Evolutionary conservation across 2,797 vertebrate genomes (phyloP).

Genomic region (Benthosema pterotum): DNA sequence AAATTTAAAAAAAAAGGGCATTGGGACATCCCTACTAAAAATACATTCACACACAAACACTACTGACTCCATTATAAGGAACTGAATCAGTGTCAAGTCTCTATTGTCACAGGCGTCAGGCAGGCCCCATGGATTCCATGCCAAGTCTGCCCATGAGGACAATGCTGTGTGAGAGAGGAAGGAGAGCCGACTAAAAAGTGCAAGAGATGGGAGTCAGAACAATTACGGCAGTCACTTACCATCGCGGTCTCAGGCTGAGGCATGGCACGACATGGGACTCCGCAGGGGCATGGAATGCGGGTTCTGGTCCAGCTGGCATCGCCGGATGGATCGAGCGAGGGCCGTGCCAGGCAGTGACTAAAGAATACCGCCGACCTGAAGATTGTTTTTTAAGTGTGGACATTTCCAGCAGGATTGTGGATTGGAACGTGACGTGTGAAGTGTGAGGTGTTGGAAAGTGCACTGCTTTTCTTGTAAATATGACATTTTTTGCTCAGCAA

Average conservation of each 20-base stretch:
- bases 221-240: constrained; percentile 83
- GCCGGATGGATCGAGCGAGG: constrained; percentile 70
- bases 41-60: constrained; percentile 6
- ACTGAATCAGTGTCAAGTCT: constrained; percentile 44
- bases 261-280: constrained; percentile 72
- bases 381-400: constrained; percentile 29
- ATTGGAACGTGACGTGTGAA: constrained; percentile 31
- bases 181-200: constrained; percentile 68
- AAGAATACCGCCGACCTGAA: constrained; percentile 63
- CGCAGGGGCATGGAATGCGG: constrained; percentile 67
- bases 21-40: too few relatives aligned
- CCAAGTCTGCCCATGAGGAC: constrained; percentile 66
- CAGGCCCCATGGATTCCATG: too few relatives aligned
- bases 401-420: too few relatives aligned
- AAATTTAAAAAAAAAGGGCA: too few relatives aligned
- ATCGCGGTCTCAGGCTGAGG: constrained; percentile 74
- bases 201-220: constrained; percentile 75
- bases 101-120: constrained; percentile 7
- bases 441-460: neutral
- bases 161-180: constrained; percentile 65
- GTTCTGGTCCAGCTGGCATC: constrained; percentile 77
- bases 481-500: too few relatives aligned
- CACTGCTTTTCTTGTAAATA: too few relatives aligned
- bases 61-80: constrained; percentile 33
- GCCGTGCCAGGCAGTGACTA: constrained; percentile 72